Evolutionary conservation across 2,888 invertebrate genomes (phyloP).

Genomic region (Fragum whitleyi): DNA sequence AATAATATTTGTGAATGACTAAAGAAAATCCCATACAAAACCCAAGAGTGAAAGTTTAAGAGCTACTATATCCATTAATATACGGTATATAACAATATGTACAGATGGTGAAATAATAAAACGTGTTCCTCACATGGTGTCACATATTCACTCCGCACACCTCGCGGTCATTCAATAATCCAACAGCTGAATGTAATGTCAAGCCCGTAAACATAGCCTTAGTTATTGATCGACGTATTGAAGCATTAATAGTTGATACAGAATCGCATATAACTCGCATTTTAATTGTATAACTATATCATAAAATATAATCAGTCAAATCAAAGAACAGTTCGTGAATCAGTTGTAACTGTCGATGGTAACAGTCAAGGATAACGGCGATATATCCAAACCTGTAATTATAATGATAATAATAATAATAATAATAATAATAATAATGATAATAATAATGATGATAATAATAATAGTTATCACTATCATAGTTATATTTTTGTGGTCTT

Average conservation of each 20-base stretch:
- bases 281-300: not conserved
- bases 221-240: not conserved
- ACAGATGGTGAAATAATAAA: not conserved
- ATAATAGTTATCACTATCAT: too few species aligned
- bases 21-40: not conserved
- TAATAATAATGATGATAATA: too few species aligned
- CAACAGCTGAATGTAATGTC: conserved; percentile 4
- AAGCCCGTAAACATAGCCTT: not conserved
- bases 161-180: conserved; percentile 1
- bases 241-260: not conserved
- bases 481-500: too few species aligned
- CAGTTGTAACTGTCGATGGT: not conserved
- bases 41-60: not conserved
- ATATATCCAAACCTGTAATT: too few species aligned
- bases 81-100: not conserved
- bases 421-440: too few species aligned
- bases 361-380: too few species aligned
- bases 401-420: too few species aligned
- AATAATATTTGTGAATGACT: not conserved
- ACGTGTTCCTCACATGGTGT: not conserved
- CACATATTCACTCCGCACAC: not conserved
- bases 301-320: not conserved
- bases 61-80: not conserved
- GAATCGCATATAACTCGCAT: not conserved
- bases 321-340: not conserved